Evolutionary conservation across 2,797 vertebrate species (phyloP).

Genomic region (Rhabdophis nuchalis): DNA sequence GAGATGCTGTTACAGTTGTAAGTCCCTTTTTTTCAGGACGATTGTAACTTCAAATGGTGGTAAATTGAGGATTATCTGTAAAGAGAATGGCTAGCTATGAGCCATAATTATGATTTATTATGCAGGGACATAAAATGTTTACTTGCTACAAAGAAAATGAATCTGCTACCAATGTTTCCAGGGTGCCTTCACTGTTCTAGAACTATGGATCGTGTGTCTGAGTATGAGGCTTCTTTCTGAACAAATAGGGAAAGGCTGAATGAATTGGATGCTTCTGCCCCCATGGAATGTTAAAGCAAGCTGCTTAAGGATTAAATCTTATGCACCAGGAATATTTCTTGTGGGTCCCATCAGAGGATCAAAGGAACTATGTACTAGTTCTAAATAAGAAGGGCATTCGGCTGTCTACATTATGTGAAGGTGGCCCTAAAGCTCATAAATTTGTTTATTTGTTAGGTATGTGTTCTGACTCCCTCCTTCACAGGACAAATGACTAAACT

Average conservation of each 20-base stretch:
- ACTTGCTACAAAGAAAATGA: neutral
- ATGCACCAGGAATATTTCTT: neutral
- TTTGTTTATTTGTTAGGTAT: neutral
- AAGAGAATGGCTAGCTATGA: neutral
- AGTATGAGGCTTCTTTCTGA: neutral
- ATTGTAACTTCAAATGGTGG: neutral
- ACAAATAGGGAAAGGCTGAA: neutral
- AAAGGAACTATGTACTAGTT: neutral
- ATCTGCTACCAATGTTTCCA: neutral
- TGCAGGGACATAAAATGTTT: neutral
- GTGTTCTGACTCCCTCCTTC: no score
- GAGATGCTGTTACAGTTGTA: neutral
- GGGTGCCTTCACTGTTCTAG: neutral
- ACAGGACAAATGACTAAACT: no score
- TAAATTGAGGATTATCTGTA: neutral
- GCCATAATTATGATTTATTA: neutral
- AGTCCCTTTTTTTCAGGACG: neutral
- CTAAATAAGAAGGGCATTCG: neutral
- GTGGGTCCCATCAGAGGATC: neutral
- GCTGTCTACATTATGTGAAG: neutral
- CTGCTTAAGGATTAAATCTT: neutral
- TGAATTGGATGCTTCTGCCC: neutral
- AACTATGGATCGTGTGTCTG: neutral
- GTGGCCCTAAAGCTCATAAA: neutral
- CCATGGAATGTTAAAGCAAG: neutral